Conservation (phyloP, 2,888 invertebrate species). For the Branchipolynoe longqiensis region DNA sequence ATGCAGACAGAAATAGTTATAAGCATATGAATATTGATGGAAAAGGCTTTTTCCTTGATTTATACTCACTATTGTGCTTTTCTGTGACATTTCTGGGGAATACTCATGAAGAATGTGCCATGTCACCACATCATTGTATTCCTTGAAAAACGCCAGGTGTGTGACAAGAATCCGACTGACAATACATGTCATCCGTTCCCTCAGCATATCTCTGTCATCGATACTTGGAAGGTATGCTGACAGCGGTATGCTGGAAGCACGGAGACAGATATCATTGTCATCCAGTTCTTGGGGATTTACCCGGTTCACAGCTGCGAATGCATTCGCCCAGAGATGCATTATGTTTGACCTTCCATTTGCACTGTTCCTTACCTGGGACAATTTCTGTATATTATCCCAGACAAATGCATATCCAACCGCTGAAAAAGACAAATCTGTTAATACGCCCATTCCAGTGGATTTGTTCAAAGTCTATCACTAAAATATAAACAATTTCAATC, state of each 20-base stretch:
- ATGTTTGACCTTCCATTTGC: not conserved
- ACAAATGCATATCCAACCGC: not conserved
- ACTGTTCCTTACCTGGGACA: not conserved
- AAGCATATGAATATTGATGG: no score
- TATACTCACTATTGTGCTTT: not conserved
- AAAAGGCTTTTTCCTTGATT: no score
- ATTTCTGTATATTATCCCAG: slow-evolving; percentile 28
- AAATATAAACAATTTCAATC: not conserved
- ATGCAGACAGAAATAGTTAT: no score
- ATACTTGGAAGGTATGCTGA: not conserved
- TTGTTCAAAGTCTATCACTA: not conserved
- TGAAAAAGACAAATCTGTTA: not conserved
- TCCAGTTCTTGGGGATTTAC: not conserved
- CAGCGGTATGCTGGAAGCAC: not conserved
- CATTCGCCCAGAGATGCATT: slow-evolving; percentile 22
- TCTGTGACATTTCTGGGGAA: not conserved
- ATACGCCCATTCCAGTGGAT: not conserved
- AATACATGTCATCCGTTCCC: not conserved
- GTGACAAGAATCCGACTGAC: not conserved
- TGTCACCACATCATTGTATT: not conserved
- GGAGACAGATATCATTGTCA: not conserved
- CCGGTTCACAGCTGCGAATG: not conserved
- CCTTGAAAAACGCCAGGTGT: not conserved
- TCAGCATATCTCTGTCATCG: not conserved
- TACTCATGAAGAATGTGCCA: slow-evolving; percentile 7